These are phyloP conservation scores for Drosophila maculinotata DNA, from an alignment of 2,888 invertebrate genomes.

Conservation along the genomic window DNA sequence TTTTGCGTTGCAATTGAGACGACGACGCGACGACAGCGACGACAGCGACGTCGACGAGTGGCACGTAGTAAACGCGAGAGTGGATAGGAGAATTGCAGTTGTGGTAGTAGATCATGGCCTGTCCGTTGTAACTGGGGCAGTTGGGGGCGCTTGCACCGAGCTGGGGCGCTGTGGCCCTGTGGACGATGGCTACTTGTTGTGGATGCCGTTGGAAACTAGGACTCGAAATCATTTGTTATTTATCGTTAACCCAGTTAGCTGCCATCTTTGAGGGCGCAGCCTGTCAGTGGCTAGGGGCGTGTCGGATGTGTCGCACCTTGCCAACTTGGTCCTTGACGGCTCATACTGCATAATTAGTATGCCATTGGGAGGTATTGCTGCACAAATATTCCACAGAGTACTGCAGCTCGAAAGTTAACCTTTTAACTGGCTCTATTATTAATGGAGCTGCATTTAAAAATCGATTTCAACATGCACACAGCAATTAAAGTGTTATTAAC, in stretches of 20 bases:
- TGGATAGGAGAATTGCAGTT: slow-evolving; percentile 38
- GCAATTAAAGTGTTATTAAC: slow-evolving; percentile 60
- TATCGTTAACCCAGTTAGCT: slow-evolving; percentile 76
- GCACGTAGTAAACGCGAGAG: slow-evolving; percentile 6
- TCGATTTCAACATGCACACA: slow-evolving; percentile 41
- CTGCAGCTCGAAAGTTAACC: not conserved
- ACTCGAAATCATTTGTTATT: slow-evolving; percentile 74
- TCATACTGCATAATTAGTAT: slow-evolving; percentile 44
- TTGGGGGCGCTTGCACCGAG: slow-evolving; percentile 62
- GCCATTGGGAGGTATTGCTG: slow-evolving; percentile 6
- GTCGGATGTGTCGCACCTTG: slow-evolving; percentile 48
- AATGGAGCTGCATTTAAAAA: slow-evolving; percentile 44
- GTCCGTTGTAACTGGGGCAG: slow-evolving; percentile 66
- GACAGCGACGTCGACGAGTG: slow-evolving; percentile 2
- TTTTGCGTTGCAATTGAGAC: slow-evolving; percentile 37
- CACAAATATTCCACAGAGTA: slow-evolving; percentile 14
- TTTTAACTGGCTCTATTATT: slow-evolving; percentile 14
- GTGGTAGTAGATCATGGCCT: slow-evolving; percentile 81
- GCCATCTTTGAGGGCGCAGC: slow-evolving; percentile 45
- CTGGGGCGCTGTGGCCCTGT: slow-evolving; percentile 58
- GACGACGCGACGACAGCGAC: slow-evolving; percentile 4
- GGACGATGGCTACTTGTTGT: slow-evolving; percentile 52
- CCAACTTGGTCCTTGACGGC: slow-evolving; percentile 12
- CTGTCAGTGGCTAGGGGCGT: slow-evolving; percentile 30
- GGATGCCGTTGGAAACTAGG: slow-evolving; percentile 67